A percentile compares a stretch with the other conserved stretches of the same genome.
phyloP scores from a whole-genome alignment of 2,797 vertebrate species.

The Cynopterus sphinx region DNA sequence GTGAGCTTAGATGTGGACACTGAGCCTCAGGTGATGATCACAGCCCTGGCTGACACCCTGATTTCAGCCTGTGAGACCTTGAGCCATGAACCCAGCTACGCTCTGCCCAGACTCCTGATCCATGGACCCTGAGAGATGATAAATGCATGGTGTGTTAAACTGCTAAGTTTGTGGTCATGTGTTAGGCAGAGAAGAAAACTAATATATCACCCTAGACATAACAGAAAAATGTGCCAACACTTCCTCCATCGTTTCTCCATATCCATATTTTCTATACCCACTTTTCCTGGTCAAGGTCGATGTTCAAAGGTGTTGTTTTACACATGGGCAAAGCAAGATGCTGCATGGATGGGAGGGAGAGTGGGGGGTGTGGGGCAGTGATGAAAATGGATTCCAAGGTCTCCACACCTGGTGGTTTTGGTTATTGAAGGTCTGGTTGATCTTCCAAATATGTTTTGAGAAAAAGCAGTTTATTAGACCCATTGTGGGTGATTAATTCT shows the following conservation, averaged over 20 bases:
- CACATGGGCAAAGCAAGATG: rapidly evolving
- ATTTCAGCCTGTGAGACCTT: not conserved
- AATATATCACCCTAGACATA: not conserved
- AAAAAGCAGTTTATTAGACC: not conserved
- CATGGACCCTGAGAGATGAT: rapidly evolving
- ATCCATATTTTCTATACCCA: not conserved
- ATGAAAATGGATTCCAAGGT: not conserved
- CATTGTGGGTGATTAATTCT: not conserved
- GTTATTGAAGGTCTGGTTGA: constrained; percentile 55
- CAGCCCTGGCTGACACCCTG: not conserved
- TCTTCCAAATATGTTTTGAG: constrained; percentile 66
- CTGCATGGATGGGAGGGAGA: not conserved
- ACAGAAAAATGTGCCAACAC: rapidly evolving
- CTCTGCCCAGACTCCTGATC: not conserved
- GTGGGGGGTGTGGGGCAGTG: rapidly evolving
- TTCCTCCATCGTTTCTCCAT: not conserved
- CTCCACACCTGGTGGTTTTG: not conserved
- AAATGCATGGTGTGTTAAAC: not conserved
- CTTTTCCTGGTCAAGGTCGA: not conserved
- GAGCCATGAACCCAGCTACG: not conserved
- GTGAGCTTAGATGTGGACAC: not conserved
- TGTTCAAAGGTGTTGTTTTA: not conserved
- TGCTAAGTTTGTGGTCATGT: not conserved
- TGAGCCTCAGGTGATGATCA: not conserved
- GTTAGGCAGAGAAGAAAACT: not conserved